phyloP scores from a whole-genome alignment of 2,797 vertebrate genomes.

The Lophotriccus pileatus region DNA sequence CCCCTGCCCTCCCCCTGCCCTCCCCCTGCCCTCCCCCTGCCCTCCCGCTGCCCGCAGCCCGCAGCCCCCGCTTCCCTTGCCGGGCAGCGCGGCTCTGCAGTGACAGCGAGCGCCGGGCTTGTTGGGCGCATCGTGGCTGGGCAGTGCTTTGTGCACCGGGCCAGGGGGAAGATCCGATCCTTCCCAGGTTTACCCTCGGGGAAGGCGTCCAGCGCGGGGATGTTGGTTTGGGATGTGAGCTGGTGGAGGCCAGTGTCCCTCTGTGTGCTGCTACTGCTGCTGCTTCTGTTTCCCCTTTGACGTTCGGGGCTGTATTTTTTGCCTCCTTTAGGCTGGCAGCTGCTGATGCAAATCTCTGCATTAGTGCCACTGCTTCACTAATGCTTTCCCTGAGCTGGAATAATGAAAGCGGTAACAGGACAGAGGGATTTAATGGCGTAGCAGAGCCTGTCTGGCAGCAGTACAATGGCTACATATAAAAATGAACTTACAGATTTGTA shows the following conservation, averaged over 20 bases:
- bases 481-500: background rate
- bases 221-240: background rate
- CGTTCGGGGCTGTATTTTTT: background rate
- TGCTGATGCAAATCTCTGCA: background rate
- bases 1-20: no score
- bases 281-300: background rate
- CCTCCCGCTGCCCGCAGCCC: no score
- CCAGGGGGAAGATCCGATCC: rapidly evolving
- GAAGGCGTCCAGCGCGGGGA: background rate
- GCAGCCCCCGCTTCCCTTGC: background rate
- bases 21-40: background rate
- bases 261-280: rapidly evolving
- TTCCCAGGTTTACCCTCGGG: background rate
- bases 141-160: rapidly evolving
- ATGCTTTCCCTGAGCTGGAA: background rate
- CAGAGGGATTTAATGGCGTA: background rate
- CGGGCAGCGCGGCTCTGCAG: background rate
- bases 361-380: background rate
- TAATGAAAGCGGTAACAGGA: background rate
- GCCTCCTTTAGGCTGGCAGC: background rate
- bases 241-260: background rate
- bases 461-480: background rate
- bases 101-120: background rate
- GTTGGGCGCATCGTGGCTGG: background rate
- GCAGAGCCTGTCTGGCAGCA: background rate